Evolutionary conservation across 2,113 vertebrate species (phyloP).

Genomic region (Gnathonemus longibarbis): DNA sequence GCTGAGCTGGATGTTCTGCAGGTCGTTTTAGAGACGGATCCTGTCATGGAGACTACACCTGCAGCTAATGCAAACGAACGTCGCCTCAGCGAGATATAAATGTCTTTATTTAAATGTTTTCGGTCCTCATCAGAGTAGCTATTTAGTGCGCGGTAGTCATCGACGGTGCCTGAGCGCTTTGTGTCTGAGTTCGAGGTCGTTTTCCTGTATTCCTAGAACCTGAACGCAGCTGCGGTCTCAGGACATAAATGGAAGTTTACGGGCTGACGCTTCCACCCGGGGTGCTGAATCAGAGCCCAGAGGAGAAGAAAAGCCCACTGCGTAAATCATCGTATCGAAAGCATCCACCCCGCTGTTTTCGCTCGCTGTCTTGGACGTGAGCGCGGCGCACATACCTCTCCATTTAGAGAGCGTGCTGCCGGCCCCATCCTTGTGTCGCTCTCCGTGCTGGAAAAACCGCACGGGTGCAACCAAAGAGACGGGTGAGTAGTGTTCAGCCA

Average conservation of each 20-base stretch:
- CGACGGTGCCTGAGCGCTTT: background rate
- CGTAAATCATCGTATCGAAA: constrained; percentile 53
- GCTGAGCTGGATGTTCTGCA: background rate
- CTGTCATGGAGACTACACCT: background rate
- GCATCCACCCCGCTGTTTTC: constrained; percentile 51
- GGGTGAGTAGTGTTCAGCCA: background rate
- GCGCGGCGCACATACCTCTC: constrained; percentile 71
- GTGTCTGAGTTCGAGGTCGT: too few species aligned
- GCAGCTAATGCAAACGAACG: background rate
- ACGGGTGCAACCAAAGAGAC: background rate
- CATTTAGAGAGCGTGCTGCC: constrained; percentile 72
- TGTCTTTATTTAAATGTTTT: background rate
- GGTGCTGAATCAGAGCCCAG: constrained; percentile 29
- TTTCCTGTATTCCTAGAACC: too few species aligned
- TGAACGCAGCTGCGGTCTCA: background rate
- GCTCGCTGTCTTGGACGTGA: constrained; percentile 49
- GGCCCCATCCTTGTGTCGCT: constrained; percentile 16
- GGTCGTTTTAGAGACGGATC: background rate
- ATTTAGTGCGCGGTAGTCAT: background rate
- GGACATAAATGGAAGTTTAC: constrained; percentile 53
- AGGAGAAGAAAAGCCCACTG: constrained; percentile 24
- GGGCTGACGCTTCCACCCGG: background rate
- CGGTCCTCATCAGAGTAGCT: background rate
- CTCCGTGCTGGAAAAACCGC: constrained; percentile 21
- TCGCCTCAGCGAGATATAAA: background rate